A percentile compares a stretch with the other conserved stretches of the same genome.
These are phyloP conservation scores for Drosophila rufa DNA, from an alignment of 1,140 invertebrate genomes.

Conservation along the genomic window DNA sequence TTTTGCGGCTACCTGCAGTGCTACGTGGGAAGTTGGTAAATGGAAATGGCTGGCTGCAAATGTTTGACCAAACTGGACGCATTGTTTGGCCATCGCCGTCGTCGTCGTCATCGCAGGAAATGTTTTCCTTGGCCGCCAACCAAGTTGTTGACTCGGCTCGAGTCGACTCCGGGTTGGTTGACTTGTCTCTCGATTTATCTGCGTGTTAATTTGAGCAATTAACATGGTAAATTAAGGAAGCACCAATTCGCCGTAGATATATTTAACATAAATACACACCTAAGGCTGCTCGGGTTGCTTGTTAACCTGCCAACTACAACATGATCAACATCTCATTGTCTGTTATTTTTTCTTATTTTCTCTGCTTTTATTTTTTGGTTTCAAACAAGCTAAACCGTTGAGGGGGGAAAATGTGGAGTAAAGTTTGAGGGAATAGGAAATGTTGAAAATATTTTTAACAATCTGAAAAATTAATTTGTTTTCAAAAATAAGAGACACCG, in stretches of 20 bases:
- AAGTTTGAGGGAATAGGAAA: conserved; percentile 29
- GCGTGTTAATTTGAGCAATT: conserved; percentile 73
- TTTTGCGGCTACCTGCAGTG: conserved; percentile 56
- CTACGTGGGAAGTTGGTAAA: conserved; percentile 63
- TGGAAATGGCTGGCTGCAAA: conserved; percentile 38
- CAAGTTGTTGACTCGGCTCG: conserved; percentile 36
- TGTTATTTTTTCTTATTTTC: conserved; percentile 32
- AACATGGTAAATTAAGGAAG: conserved; percentile 72
- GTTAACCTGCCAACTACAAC: conserved; percentile 57
- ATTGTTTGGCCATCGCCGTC: conserved; percentile 36
- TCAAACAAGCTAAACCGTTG: conserved; percentile 18
- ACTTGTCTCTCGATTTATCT: conserved; percentile 58
- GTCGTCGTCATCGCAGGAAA: conserved; percentile 38
- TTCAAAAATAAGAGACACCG: background rate
- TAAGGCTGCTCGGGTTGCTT: conserved; percentile 46
- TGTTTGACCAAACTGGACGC: conserved; percentile 43
- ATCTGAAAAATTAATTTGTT: conserved; percentile 18
- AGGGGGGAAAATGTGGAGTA: conserved; percentile 13
- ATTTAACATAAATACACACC: conserved; percentile 55
- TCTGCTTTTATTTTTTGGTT: conserved; percentile 18
- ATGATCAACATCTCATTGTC: conserved; percentile 54
- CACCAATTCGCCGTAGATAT: conserved; percentile 49
- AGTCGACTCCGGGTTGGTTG: conserved; percentile 34
- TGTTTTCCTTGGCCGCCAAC: conserved; percentile 40
- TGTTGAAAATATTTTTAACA: conserved; percentile 7